Percentiles rank a stretch among this genome's conserved stretches.
Conservation (phyloP, 2,797 vertebrate species). For the Pteropus rufus region DNA sequence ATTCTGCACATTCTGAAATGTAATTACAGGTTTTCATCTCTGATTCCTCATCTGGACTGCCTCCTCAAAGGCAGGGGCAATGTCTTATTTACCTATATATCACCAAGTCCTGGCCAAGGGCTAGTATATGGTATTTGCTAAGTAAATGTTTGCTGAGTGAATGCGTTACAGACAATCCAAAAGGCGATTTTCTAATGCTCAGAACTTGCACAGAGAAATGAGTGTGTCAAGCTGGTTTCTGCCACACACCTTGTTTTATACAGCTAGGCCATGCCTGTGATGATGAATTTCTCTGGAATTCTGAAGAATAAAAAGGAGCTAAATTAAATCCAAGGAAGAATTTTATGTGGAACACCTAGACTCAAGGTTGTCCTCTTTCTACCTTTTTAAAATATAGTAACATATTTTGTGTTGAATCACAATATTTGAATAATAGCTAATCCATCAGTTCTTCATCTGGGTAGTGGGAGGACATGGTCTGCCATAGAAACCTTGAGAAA, state of each 20-base stretch:
- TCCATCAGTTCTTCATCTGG: background rate
- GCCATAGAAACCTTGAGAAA: background rate
- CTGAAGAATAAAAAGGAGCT: background rate
- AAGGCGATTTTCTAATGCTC: background rate
- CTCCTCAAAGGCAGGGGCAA: background rate
- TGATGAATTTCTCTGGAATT: background rate
- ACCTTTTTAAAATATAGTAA: background rate
- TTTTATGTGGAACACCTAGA: background rate
- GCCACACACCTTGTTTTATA: background rate
- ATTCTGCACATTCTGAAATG: background rate
- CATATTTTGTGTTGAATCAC: background rate
- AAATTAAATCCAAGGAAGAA: background rate
- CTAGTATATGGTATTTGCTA: background rate
- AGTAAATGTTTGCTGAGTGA: conserved; percentile 23
- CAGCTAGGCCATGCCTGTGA: no score
- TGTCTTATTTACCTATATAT: background rate
- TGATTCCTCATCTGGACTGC: background rate
- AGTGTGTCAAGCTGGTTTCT: background rate
- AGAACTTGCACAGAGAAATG: background rate
- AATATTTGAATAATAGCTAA: background rate
- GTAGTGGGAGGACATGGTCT: background rate
- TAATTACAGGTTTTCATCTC: background rate
- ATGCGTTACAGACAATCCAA: background rate
- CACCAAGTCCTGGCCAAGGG: background rate
- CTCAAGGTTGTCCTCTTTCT: background rate